A percentile compares a stretch with the other conserved stretches of the same genome.
These are phyloP conservation scores for Lepidurus arcticus DNA, from an alignment of 1,140 invertebrate species.

Conservation along the genomic window DNA sequence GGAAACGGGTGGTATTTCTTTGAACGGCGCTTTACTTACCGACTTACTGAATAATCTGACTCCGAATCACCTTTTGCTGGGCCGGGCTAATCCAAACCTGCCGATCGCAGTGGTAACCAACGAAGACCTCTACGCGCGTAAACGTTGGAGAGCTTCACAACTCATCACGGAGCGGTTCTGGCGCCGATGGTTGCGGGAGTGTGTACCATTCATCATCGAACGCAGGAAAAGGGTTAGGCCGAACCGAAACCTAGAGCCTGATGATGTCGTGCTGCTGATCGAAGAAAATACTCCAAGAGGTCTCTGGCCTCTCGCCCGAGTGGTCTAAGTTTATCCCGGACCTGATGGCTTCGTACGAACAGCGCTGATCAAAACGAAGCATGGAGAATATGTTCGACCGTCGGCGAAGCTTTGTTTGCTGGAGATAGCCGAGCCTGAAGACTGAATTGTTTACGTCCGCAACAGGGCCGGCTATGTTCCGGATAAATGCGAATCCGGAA, in stretches of 20 bases:
- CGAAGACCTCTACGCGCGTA: slow-evolving; percentile 15
- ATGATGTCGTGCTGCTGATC: slow-evolving; percentile 32
- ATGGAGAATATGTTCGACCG: background rate
- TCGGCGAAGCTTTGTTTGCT: slow-evolving; percentile 27
- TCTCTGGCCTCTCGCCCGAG: slow-evolving; percentile 30
- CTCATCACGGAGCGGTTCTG: slow-evolving; percentile 30
- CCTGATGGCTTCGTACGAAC: slow-evolving; percentile 30
- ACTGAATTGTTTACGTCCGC: too few relatives aligned
- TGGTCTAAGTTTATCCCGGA: slow-evolving; percentile 25
- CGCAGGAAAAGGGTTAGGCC: slow-evolving; percentile 27
- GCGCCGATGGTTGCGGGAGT: slow-evolving; percentile 35
- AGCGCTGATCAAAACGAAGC: background rate
- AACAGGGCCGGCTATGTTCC: too few relatives aligned
- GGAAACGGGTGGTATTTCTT: slow-evolving; percentile 34
- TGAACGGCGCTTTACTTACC: slow-evolving; percentile 39
- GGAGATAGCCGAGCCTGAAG: background rate
- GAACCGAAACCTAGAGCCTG: slow-evolving; percentile 12
- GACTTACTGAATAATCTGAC: slow-evolving; percentile 38
- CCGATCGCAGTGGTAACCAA: slow-evolving; percentile 22
- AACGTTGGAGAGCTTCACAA: slow-evolving; percentile 28
- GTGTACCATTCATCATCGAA: slow-evolving; percentile 25
- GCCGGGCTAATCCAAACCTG: slow-evolving; percentile 7
- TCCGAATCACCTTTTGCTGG: slow-evolving; percentile 34
- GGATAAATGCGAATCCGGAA: too few relatives aligned
- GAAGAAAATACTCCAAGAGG: slow-evolving; percentile 31